phyloP scores from a whole-genome alignment of 1,140 invertebrate species.

The Sesamia nonagrioides region DNA sequence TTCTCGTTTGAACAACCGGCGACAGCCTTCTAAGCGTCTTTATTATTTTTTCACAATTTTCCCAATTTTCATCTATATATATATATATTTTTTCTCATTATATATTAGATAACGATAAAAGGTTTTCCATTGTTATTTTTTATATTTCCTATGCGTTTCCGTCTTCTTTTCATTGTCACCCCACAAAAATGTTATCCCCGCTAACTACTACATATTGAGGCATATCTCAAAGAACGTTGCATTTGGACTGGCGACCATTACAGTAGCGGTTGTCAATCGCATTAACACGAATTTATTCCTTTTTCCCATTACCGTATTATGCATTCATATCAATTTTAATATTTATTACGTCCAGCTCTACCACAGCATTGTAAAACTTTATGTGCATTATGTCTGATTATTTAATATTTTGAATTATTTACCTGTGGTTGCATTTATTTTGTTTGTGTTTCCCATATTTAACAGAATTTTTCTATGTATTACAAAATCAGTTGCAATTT shows the following conservation, averaged over 20 bases:
- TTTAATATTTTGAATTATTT: constrained; percentile 33
- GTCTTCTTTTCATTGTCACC: no score
- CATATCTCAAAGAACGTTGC: constrained; percentile 39
- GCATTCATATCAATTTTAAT: constrained; percentile 51
- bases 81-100: no score
- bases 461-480: no score
- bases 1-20: no score
- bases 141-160: no score
- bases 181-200: neutral
- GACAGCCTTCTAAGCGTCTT: no score
- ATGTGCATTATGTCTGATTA: constrained; percentile 34
- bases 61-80: no score
- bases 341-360: constrained; percentile 31
- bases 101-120: no score
- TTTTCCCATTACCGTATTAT: constrained; percentile 47
- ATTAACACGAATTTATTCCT: constrained; percentile 50
- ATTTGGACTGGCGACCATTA: constrained; percentile 41
- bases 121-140: no score
- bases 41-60: no score
- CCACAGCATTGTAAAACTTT: constrained; percentile 32
- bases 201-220: neutral
- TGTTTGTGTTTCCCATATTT: neutral
- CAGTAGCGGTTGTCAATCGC: constrained; percentile 49
- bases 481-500: no score
- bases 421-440: constrained; percentile 10